A percentile compares a stretch with the other conserved stretches of the same genome.
Conservation (phyloP, 2,888 invertebrate species). For the Steinernema scapterisci region DNA sequence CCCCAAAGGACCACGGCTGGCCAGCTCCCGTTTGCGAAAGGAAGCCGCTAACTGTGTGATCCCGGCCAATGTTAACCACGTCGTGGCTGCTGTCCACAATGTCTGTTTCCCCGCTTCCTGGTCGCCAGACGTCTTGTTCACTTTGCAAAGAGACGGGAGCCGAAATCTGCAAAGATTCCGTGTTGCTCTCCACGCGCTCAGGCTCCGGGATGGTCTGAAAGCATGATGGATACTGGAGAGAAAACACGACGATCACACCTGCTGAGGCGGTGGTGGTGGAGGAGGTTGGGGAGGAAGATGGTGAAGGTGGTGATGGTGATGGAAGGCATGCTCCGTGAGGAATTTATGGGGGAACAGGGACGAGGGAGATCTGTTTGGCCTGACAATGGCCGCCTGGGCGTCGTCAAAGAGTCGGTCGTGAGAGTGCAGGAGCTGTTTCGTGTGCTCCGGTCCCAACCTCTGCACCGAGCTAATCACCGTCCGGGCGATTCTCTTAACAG, state of each 20-base stretch:
- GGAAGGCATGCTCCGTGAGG: background rate
- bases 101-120: background rate
- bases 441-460: conserved; percentile 61
- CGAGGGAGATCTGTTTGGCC: background rate
- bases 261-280: background rate
- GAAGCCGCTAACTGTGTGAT: conserved; percentile 11
- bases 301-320: too few relatives aligned
- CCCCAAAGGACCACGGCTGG: conserved; percentile 19
- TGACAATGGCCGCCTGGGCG: conserved; percentile 9
- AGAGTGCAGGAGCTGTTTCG: conserved; percentile 58
- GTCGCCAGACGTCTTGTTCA: background rate
- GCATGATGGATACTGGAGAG: background rate
- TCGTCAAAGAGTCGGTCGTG: conserved; percentile 54
- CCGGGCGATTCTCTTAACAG: conserved; percentile 48
- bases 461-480: conserved; percentile 65
- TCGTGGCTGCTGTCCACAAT: background rate
- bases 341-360: conserved; percentile 4
- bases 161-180: conserved; percentile 15
- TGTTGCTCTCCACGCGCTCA: conserved; percentile 5
- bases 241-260: background rate
- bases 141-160: conserved; percentile 12
- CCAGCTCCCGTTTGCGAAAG: background rate
- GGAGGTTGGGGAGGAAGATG: too few relatives aligned
- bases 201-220: background rate
- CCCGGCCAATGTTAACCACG: conserved; percentile 15